Evolutionary conservation across 2,888 invertebrate species (phyloP), one percentile per base, ranked within the genome.

Genomic region (Heliconius ethilla): DNA sequence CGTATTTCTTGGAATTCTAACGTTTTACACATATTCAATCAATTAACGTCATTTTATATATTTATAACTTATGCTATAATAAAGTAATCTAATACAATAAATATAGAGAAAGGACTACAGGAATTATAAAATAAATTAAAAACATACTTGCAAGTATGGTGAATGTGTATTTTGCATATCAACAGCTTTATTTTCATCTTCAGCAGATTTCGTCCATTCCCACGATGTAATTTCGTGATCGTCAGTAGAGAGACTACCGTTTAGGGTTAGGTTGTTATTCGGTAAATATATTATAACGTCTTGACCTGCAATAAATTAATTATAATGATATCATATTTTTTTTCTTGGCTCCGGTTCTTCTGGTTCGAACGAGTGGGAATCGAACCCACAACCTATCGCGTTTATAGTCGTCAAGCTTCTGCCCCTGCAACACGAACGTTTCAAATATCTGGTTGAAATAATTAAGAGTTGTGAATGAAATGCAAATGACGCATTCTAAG

Each of bases 131-230:
- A 67, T 4, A 25, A 40, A 37, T 15, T 15, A 69, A 67, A 70
- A 37, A 27, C 18, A 3, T 73, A 93, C 93, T 89, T 97, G 96
- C 65, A 99, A 95, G 87, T 97, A 98, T 0, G 98, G 98, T 0
- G 98, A 98, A 85, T 98, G 96, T 0, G 98, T 98, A 84, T 98
- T 98, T 95, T 99, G 98, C 98, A 99, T 99, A 87, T 99, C 99
- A 15, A 98, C 98, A 1, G 98, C 98, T 87, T 98, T 97, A 83
- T 97, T 97, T 82, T 97, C 97, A 87, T 98, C 98, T 72, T 97
- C 97, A 0, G 97, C 96, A 74, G 97, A 97, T 88, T 98, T 98
- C 0, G 98, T 98, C 99, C 99, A 99, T 89, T 99, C 98, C 97
- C 99, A 99, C 37, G 97, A 97, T 0, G 96, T 96, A 84, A 99